Evolutionary conservation across 2,797 vertebrate species (phyloP).

Genomic region (Chaenodraco wilsoni): DNA sequence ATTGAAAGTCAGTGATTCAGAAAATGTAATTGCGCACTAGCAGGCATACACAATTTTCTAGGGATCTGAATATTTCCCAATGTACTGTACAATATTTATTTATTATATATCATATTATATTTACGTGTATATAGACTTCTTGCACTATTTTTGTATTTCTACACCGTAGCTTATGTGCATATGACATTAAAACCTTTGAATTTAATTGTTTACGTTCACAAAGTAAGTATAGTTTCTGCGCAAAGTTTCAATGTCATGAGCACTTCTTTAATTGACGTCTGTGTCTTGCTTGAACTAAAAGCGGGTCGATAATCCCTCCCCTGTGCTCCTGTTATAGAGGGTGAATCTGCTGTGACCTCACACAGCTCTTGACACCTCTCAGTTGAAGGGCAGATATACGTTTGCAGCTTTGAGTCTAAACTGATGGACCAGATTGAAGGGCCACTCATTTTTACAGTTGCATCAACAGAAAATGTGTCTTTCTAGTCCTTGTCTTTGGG

Average conservation of each 20-base stretch:
- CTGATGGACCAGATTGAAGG: background rate
- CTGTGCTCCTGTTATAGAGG: background rate
- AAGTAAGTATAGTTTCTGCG: no score
- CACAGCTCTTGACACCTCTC: background rate
- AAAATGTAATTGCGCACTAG: no score
- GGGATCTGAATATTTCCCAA: no score
- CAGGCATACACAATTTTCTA: no score
- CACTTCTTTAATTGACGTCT: background rate
- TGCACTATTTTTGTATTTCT: no score
- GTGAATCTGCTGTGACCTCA: background rate
- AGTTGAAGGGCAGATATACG: slow-evolving; percentile 3
- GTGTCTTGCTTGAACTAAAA: slow-evolving; percentile 7
- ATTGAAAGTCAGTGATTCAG: no score
- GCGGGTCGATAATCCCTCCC: background rate
- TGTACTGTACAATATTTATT: no score
- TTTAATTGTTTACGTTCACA: no score
- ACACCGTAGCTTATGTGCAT: no score
- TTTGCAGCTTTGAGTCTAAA: background rate
- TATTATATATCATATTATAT: no score
- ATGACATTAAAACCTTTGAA: no score
- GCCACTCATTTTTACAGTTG: background rate
- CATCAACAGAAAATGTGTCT: background rate
- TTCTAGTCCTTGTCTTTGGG: background rate
- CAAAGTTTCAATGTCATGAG: background rate
- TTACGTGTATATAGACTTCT: no score